Percentiles rank a stretch among this genome's conserved stretches.
Conservation (phyloP, 2,797 vertebrate genomes). For the Phalanger gymnotis region DNA sequence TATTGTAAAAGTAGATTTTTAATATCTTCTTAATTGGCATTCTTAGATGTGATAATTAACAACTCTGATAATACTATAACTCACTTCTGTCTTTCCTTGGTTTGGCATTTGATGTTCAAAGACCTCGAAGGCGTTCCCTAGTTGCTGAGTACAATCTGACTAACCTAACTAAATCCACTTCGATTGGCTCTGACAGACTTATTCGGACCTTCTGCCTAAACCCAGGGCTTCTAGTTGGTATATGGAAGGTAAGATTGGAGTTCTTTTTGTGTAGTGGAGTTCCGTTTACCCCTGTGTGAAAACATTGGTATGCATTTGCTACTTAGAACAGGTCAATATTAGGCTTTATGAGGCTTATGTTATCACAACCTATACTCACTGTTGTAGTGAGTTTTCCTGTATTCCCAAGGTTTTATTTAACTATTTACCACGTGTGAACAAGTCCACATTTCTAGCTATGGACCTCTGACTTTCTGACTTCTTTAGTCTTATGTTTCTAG, state of each 20-base stretch:
- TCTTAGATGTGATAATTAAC: neutral
- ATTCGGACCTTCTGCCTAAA: slow-evolving; percentile 86
- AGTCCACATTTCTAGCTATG: neutral
- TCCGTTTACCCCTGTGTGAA: neutral
- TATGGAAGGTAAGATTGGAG: slow-evolving; percentile 91
- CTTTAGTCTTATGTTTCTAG: neutral
- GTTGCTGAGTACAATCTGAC: slow-evolving; percentile 85
- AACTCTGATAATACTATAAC: neutral
- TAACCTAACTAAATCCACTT: slow-evolving; percentile 73
- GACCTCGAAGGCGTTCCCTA: slow-evolving; percentile 88
- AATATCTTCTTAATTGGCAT: neutral
- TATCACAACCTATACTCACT: neutral
- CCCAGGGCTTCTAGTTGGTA: slow-evolving; percentile 88
- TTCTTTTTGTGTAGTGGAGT: neutral
- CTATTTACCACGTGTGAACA: neutral
- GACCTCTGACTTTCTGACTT: neutral
- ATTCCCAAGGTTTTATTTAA: neutral
- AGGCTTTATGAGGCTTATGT: neutral
- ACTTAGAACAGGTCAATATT: neutral
- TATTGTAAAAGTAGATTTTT: neutral
- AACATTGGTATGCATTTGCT: neutral
- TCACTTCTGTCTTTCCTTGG: slow-evolving; percentile 36
- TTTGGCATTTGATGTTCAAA: slow-evolving; percentile 72
- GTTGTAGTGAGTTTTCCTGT: neutral
- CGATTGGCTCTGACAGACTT: slow-evolving; percentile 86